Evolutionary conservation across 2,888 invertebrate genomes (phyloP).

Genomic region (Acanthococcus lagerstroemiae): DNA sequence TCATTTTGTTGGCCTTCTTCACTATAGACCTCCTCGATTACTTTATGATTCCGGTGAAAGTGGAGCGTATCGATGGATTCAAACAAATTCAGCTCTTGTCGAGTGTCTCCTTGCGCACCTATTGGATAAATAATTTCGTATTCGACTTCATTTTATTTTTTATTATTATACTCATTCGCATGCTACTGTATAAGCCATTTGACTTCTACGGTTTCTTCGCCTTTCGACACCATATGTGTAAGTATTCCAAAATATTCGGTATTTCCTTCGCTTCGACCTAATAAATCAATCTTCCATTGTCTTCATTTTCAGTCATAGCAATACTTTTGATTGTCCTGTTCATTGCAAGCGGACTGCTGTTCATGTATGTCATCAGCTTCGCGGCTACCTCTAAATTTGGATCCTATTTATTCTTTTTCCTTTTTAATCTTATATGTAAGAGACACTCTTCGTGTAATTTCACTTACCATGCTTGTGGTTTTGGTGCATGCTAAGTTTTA

Average conservation of each 20-base stretch:
- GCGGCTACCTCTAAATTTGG: not conserved
- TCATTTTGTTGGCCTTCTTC: not conserved
- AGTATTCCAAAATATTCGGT: no score
- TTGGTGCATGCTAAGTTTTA: no score
- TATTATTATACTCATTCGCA: no score
- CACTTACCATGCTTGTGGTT: not conserved
- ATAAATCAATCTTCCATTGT: no score
- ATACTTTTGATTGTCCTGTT: no score
- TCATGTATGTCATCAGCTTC: not conserved
- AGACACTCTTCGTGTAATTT: not conserved
- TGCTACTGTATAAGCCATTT: no score
- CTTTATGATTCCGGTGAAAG: not conserved
- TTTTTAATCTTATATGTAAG: not conserved
- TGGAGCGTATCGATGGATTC: not conserved
- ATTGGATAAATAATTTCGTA: not conserved
- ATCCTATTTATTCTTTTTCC: not conserved
- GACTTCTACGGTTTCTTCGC: no score
- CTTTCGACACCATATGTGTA: no score
- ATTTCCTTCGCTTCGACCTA: no score
- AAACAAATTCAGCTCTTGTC: not conserved
- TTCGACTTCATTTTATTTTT: no score
- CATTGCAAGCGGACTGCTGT: not conserved
- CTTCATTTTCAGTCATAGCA: no score
- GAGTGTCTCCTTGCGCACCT: not conserved
- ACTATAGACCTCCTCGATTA: not conserved